These are phyloP conservation scores for Trichogramma pretiosum DNA, from an alignment of 1,140 invertebrate species.

Conservation along the genomic window DNA sequence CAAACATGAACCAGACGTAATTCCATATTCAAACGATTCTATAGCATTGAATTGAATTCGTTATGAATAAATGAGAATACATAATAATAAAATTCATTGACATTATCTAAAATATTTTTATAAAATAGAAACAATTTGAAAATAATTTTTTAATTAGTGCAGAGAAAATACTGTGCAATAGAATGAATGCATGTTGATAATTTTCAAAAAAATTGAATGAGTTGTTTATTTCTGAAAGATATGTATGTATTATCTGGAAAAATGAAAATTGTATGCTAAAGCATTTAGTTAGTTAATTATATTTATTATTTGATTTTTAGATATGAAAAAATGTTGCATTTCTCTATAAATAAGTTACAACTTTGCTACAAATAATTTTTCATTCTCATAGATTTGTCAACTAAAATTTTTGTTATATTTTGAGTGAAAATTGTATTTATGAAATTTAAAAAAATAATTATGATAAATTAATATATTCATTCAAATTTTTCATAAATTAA, in stretches of 20 bases:
- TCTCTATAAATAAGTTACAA: neutral
- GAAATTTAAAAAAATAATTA: slow-evolving; percentile 10
- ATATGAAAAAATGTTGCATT: neutral
- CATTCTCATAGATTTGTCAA: slow-evolving; percentile 11
- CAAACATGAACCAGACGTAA: too few relatives aligned
- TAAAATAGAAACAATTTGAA: too few relatives aligned
- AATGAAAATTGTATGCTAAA: slow-evolving; percentile 9
- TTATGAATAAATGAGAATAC: too few relatives aligned
- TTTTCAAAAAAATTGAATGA: slow-evolving; percentile 1
- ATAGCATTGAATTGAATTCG: too few relatives aligned
- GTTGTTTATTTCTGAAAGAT: slow-evolving; percentile 8
- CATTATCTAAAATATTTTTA: too few relatives aligned
- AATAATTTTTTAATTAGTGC: too few relatives aligned
- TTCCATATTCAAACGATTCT: too few relatives aligned
- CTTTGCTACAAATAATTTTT: slow-evolving; percentile 4
- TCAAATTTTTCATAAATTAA: too few relatives aligned
- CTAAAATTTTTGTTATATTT: slow-evolving; percentile 23
- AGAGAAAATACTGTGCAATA: too few relatives aligned
- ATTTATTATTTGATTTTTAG: slow-evolving; percentile 10
- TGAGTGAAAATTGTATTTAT: slow-evolving; percentile 24
- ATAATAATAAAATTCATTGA: too few relatives aligned
- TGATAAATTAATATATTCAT: too few relatives aligned
- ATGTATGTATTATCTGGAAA: neutral
- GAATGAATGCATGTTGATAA: too few relatives aligned
- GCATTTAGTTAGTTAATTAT: slow-evolving; percentile 8